Conservation (phyloP, 2,113 vertebrate species). For the Equus przewalskii region DNA sequence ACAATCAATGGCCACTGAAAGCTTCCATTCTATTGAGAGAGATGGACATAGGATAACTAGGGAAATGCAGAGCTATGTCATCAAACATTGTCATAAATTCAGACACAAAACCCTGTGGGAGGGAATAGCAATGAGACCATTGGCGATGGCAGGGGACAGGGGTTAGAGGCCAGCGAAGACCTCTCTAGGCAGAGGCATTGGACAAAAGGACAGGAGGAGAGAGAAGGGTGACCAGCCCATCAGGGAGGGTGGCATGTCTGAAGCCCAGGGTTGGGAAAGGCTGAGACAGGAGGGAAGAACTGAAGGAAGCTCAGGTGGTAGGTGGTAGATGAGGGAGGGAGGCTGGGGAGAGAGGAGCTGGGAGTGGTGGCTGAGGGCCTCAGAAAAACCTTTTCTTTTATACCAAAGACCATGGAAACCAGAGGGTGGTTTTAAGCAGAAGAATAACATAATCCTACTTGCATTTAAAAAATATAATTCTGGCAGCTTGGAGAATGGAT, state of each 20-base stretch:
- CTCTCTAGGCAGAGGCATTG: not conserved
- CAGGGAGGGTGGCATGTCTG: too few species aligned
- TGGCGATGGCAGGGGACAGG: not conserved
- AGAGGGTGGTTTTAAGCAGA: not conserved
- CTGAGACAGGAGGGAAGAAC: not conserved
- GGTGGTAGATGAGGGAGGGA: not conserved
- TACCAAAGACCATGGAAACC: not conserved
- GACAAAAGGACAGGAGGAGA: not conserved
- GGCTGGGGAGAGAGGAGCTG: not conserved
- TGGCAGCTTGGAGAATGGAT: not conserved
- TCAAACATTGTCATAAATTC: not conserved
- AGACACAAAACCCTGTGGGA: not conserved
- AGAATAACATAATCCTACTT: not conserved
- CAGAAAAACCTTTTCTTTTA: not conserved
- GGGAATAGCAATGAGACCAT: not conserved
- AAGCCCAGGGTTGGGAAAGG: not conserved
- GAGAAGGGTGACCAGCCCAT: fast-evolving
- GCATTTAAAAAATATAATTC: not conserved
- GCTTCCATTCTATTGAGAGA: not conserved
- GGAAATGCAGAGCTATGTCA: not conserved
- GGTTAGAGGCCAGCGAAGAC: not conserved
- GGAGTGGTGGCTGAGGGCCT: too few species aligned
- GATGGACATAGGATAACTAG: too few species aligned
- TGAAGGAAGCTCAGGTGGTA: not conserved
- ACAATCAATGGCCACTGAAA: not conserved